phyloP scores from a whole-genome alignment of 2,113 vertebrate genomes.

The Dendrocopos noguchii region DNA sequence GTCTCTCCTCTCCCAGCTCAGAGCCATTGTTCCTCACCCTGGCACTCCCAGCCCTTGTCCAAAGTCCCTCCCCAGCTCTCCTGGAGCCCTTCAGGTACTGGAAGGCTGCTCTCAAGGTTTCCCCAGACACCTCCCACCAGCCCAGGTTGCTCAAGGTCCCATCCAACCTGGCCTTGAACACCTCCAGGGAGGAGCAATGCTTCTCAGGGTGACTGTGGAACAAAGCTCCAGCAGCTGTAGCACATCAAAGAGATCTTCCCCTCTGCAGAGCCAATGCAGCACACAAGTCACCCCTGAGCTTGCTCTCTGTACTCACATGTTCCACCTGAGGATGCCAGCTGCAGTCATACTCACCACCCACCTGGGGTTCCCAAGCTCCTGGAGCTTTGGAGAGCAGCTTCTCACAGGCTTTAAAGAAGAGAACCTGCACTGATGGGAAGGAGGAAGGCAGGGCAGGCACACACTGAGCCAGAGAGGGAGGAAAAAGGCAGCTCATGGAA shows the following conservation, averaged over 20 bases:
- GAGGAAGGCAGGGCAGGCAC: not conserved
- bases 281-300: not conserved
- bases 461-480: rapidly evolving
- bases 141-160: no score
- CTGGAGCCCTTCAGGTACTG: no score
- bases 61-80: no score
- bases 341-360: not conserved
- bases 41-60: no score
- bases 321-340: not conserved
- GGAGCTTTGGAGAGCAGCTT: not conserved
- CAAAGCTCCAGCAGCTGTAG: not conserved
- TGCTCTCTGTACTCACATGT: not conserved
- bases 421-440: not conserved
- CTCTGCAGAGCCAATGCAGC: not conserved
- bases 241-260: not conserved
- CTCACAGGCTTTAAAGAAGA: not conserved
- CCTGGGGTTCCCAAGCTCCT: not conserved
- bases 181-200: not conserved
- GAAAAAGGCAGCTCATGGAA: not conserved
- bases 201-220: not conserved
- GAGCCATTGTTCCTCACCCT: no score
- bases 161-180: no score
- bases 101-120: no score
- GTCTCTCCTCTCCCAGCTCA: no score
- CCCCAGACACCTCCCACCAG: no score